Conservation (phyloP, 2,113 vertebrate genomes). For the Onychorhynchus coronatus region DNA sequence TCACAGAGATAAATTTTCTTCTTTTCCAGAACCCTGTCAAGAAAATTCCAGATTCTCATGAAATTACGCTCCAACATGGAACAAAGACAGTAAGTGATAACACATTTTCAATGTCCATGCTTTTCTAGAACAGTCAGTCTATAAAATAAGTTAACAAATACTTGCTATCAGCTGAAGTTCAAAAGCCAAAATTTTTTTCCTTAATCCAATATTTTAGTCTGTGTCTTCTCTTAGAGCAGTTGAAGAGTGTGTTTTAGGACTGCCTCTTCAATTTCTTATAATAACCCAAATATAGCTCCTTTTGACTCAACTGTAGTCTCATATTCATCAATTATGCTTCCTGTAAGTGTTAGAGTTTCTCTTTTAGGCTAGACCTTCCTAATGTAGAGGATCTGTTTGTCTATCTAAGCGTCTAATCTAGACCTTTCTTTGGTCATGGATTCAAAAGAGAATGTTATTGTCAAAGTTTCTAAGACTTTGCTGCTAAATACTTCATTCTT, state of each 20-base stretch:
- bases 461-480: neutral
- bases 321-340: neutral
- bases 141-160: neutral
- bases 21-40: constrained; percentile 84
- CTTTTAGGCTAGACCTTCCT: neutral
- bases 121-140: neutral
- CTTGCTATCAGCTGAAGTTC: neutral
- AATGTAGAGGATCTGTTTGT: too few species aligned
- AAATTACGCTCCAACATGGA: constrained; percentile 92
- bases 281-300: neutral
- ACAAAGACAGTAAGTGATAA: constrained; percentile 86
- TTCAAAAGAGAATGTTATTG: neutral
- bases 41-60: constrained; percentile 94
- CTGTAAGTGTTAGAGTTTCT: neutral
- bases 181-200: neutral
- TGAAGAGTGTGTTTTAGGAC: neutral
- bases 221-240: neutral
- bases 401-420: neutral
- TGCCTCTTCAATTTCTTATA: neutral
- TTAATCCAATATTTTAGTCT: neutral
- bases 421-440: neutral
- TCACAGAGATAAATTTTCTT: neutral
- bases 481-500: neutral
- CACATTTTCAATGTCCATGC: neutral
- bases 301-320: neutral